Base-by-base conservation (phyloP, 2,113 vertebrate genomes). In the Poeciliopsis turrubarensis region DNA sequence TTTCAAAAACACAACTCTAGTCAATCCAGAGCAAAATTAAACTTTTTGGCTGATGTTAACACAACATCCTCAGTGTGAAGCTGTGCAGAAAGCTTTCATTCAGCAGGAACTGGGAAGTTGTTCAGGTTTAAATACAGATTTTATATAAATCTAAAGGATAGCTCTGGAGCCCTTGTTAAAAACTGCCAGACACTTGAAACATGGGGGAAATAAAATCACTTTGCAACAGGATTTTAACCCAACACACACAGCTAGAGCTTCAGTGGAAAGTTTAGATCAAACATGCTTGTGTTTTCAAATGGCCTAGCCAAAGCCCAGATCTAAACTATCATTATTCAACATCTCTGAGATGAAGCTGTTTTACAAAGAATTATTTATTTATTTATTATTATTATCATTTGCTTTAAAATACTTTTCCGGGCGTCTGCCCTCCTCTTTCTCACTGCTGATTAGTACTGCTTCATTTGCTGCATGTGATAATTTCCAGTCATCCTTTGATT, bases 401-500 rank as follows among this genome's bases (percentile, higher is more conserved):
- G 11, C 78, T 82, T 79, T 81, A 80, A 86, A 87, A 86, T 77
- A 84, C 88, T 88, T 82, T 47, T 41, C 31, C 79, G 65, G 79
- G 78, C 83, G 69, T 34, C 54, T 85, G 75, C 73, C 85, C 86
- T 82, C 87, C 86, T 84, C 73, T 83, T 84, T 78, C 83, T 84
- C 75, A 64, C 72, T 44, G 81, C 80, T 86, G 86, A 93, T 93
- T 93, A 94, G 89, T 81, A 81, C 80, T 60, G 89, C 91, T 90
- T 94, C 89, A 89, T 93, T 93, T 92, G 70, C 80, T 31, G 68
- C 26, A 73, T 87, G 86, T 85, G 86, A 93, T 93, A 81, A 93
- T 94, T 94, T 93, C 85, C 86, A 91, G 89, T 82, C 86, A 75
- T 83, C 88, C 84, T 89, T 90, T 93, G 89, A 93, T 94, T 93